Percentiles rank a stretch among this genome's conserved stretches.
Evolutionary conservation across 2,888 invertebrate species (phyloP).

Genomic region (Cataglyphis altisquamis): DNA sequence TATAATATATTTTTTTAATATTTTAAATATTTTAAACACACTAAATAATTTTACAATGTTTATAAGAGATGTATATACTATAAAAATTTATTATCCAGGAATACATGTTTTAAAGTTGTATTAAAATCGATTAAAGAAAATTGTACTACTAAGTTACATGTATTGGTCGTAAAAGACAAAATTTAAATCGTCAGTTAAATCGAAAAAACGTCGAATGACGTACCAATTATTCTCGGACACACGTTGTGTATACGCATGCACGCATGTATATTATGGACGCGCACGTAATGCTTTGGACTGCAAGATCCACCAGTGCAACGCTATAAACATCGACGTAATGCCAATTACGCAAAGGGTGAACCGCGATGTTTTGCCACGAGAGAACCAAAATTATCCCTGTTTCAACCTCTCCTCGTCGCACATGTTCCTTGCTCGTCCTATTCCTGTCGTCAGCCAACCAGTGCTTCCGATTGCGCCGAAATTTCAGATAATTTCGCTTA

Average conservation of each 20-base stretch:
- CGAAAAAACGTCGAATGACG: not conserved
- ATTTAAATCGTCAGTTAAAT: not conserved
- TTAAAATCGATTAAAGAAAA: not conserved
- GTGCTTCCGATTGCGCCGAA: slow-evolving; percentile 67
- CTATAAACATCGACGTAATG: slow-evolving; percentile 78
- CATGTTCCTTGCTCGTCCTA: not conserved
- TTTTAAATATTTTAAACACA: not conserved
- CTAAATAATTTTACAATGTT: not conserved
- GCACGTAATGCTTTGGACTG: slow-evolving; percentile 52
- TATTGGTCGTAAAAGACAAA: not conserved
- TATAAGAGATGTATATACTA: not conserved
- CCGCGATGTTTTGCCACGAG: slow-evolving; percentile 79
- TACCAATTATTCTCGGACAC: slow-evolving; percentile 1
- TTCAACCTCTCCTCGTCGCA: not conserved
- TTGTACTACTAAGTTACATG: not conserved
- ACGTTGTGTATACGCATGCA: not conserved
- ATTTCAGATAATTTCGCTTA: slow-evolving; percentile 72
- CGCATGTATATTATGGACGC: slow-evolving; percentile 6
- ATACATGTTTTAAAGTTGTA: not conserved
- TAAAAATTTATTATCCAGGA: not conserved
- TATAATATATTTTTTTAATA: not conserved
- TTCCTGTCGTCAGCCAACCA: slow-evolving; percentile 39
- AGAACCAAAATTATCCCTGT: slow-evolving; percentile 78
- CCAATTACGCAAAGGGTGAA: slow-evolving; percentile 81
- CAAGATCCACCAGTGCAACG: slow-evolving; percentile 61